Percentiles rank a stretch among this genome's conserved stretches.
These are phyloP conservation scores for Myotis planiceps DNA, from an alignment of 2,797 vertebrate genomes.

Conservation along the genomic window DNA sequence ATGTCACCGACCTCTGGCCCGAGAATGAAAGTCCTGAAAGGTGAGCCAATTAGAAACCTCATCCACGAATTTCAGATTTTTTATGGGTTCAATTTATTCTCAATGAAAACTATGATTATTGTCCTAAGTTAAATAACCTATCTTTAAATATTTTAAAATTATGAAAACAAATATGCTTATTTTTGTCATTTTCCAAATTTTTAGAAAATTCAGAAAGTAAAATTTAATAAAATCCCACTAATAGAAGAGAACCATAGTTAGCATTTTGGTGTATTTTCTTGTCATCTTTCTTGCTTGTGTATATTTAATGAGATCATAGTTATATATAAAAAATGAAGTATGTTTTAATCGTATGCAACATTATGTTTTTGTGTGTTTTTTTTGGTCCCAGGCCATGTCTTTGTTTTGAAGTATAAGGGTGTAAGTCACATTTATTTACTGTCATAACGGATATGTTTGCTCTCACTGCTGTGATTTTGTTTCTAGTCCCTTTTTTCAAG, in stretches of 20 bases:
- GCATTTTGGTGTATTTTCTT: slow-evolving; percentile 29
- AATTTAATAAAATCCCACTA: slow-evolving; percentile 34
- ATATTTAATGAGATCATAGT: neutral
- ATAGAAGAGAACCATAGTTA: neutral
- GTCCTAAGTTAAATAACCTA: neutral
- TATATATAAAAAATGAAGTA: neutral
- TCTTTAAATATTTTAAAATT: slow-evolving; percentile 23
- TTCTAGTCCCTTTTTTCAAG: neutral
- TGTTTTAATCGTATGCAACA: neutral
- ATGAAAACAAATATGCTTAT: slow-evolving; percentile 41
- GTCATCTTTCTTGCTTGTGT: neutral
- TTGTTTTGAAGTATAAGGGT: slow-evolving; percentile 37
- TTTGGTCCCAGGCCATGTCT: neutral
- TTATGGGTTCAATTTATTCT: neutral
- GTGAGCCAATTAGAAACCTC: neutral
- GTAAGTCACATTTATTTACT: slow-evolving; percentile 14
- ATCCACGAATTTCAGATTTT: neutral
- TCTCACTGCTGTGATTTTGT: neutral
- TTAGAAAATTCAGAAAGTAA: slow-evolving; percentile 43
- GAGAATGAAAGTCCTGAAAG: neutral
- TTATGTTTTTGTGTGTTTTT: neutral
- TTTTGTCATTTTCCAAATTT: slow-evolving; percentile 37
- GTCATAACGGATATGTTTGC: neutral
- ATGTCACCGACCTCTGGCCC: neutral
- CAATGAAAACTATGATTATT: neutral